Evolutionary conservation across 2,888 invertebrate genomes (phyloP), one percentile per base, ranked within the genome.

Genomic region (Notodonta ziczac): DNA sequence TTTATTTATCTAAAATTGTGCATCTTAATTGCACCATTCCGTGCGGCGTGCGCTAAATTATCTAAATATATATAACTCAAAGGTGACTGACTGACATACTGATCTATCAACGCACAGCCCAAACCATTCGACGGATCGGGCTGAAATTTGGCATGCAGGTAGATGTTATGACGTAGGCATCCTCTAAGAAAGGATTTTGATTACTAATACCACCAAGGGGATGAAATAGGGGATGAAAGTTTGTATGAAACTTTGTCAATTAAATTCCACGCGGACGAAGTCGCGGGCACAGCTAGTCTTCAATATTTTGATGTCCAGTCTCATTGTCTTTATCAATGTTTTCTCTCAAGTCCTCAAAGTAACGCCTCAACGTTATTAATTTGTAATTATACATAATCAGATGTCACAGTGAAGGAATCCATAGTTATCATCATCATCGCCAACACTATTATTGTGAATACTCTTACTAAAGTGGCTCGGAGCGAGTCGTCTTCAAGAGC

Each of bases 301-400:
- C 90, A 32, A 67, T 57, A 53, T 70, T 73, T 13, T 68, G 51
- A 56, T 85, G 66, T 14, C 81, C 82, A 13, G 61, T 53, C n/a
- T 70, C 58, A 53, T 77, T 79, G 13, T 84, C 72, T 46, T 58
- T 73, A 55, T 81, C 75, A 61, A 87, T 83, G 39, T 89, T 83
- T 3, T 72, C 67, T 57, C 78, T 77, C 53, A 93, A 65, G 8
- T 76, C 79, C 65, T 87, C 87, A 35, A 93, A 91, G 66, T 91
- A 92, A 50, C 82, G 69, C 64, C 84, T 82, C 48, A 93, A 63
- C 0, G 90, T 86, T n/a, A 91, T 87, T 51, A 91, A 87, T 70
- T 93, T 93, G 63, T 91, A 91, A 64, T 91, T 91, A 61, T 83
- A 88, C 74, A 90, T 87, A 9, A 92, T 90, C 13, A 93, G 74